Evolutionary conservation across 2,113 vertebrate genomes (phyloP).

Genomic region (Grallaria varia): DNA sequence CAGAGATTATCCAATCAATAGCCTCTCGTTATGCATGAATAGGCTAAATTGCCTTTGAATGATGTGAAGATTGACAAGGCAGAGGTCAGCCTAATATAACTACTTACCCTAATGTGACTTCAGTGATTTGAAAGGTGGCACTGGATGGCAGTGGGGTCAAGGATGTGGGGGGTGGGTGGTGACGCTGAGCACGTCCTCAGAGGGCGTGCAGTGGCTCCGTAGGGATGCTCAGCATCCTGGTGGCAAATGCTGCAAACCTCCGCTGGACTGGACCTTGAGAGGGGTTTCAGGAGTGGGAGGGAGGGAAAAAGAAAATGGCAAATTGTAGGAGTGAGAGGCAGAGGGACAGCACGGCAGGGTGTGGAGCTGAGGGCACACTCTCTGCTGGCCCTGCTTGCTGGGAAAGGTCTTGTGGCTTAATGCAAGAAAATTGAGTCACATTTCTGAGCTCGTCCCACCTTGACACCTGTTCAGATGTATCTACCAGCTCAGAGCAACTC

Average conservation of each 20-base stretch:
- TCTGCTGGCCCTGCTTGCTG: accelerated
- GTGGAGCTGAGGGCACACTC: accelerated
- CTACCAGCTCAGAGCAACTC: neutral
- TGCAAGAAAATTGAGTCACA: neutral
- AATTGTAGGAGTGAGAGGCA: neutral
- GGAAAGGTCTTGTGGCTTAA: neutral
- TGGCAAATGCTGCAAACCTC: accelerated
- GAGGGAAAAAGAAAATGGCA: neutral
- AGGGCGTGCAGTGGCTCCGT: accelerated
- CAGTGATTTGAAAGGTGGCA: neutral
- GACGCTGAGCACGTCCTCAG: accelerated
- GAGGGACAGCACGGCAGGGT: accelerated
- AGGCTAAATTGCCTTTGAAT: constrained; percentile 23
- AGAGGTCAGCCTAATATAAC: neutral
- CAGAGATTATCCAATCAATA: constrained; percentile 47
- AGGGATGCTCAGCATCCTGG: neutral
- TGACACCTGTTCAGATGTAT: neutral
- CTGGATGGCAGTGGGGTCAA: neutral
- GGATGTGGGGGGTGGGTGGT: accelerated
- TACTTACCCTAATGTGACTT: constrained; percentile 34
- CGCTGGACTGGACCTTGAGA: neutral
- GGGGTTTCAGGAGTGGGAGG: neutral
- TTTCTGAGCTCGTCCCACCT: neutral
- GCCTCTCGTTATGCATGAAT: constrained; percentile 20
- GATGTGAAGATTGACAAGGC: constrained; percentile 29